Base-by-base conservation (phyloP, 2,113 vertebrate species). In the Rhabdomys dilectus region DNA sequence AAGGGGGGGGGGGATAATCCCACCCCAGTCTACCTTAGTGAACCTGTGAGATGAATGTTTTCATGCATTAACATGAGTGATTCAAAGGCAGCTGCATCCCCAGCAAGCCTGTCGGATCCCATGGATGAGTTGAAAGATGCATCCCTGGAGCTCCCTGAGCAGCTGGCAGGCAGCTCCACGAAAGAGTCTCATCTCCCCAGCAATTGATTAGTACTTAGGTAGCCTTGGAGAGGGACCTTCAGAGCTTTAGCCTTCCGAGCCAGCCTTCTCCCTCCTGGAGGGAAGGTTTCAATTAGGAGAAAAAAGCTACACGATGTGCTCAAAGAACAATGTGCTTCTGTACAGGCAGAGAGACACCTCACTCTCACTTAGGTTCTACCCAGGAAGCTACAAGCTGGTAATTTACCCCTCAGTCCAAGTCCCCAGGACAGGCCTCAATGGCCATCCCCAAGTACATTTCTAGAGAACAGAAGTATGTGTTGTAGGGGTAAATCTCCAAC, bases 391-490 rank as follows among this genome's bases (percentile, higher is more conserved):
- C 8, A 17, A 42, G 77, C 48, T n/a, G 31, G 51, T 72, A 31
- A 0, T 12, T 39, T 22, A 24, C 5, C 58, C 5, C 0, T 51
- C 26, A 11, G 66, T 81, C 21, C 60, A 29, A n/a, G 68, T 7
- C 45, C 29, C 9, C 0, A 0, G 56, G 6, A 56, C 31, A 68
- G 78, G 19, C 4, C 19, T 42, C 8, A 26, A 7, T 51, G 1
- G 13, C 39, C 13, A 0, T 45, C 58, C 51, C 31, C 45, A 3
- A 39, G 68, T 16, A 11, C 0, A 0, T 51, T 51, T 78, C 58
- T 42, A 12, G 15, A 24, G 78, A 80, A 68, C 1, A 19, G 48
- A 70, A 92, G 34, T 7, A 53, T 1, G n/a, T 51, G 51, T 51
- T 11, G 51, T 51, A 51, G 51, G 51, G 51, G 51, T 51, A 51